These are phyloP conservation scores for Aphodius granarius DNA, from an alignment of 2,888 invertebrate species.

Conservation along the genomic window DNA sequence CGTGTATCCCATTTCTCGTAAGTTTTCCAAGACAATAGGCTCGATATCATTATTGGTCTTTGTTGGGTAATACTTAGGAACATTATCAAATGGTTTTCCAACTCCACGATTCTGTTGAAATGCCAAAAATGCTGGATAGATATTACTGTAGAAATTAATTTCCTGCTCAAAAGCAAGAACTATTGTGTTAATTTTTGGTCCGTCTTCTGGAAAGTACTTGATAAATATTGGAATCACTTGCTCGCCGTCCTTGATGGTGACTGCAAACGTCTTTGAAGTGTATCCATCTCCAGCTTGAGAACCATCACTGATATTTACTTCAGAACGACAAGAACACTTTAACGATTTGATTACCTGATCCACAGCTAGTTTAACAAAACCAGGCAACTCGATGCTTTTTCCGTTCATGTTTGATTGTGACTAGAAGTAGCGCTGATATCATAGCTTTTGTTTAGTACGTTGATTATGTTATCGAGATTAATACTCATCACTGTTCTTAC, in stretches of 20 bases:
- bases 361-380: background rate
- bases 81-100: background rate
- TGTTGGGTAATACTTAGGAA: conserved; percentile 7
- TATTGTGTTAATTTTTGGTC: background rate
- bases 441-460: background rate
- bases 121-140: conserved; percentile 5
- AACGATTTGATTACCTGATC: background rate
- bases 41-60: background rate
- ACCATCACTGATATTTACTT: conserved; percentile 3
- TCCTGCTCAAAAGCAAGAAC: background rate
- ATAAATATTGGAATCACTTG: conserved; percentile 5
- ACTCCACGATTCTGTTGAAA: conserved; percentile 3
- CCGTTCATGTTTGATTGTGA: background rate
- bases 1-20: background rate
- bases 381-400: background rate
- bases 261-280: conserved; percentile 6
- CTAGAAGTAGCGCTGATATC: background rate
- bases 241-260: background rate
- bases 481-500: too few relatives aligned
- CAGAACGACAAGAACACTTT: background rate
- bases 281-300: conserved; percentile 20
- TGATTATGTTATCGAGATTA: background rate
- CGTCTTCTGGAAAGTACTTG: conserved; percentile 2
- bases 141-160: conserved; percentile 10
- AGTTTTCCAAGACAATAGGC: conserved; percentile 11